Base-by-base conservation (phyloP, 2,888 invertebrate species). In the Volucella bombylans region DNA sequence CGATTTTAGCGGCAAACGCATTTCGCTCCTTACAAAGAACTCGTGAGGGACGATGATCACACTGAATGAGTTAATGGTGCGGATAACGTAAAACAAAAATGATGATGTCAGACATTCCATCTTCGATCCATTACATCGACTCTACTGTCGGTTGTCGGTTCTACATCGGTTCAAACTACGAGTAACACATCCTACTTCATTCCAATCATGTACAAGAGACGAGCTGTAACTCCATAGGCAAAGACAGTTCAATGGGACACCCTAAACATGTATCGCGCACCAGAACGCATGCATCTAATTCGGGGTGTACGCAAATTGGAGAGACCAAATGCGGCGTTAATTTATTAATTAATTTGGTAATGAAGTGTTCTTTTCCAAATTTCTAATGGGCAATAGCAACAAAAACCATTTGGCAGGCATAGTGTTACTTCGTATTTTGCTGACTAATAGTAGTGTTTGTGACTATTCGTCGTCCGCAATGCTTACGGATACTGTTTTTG, bases 341-440 rank as follows among this genome's bases (percentile, higher is more conserved):
- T 80, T 80, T 67, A 73, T 80, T 73, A 80, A 80, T 80, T 73
- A 73, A 80, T 80, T 73, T 74, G 80, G 80, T 80, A 80, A 80
- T 80, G 80, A 80, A 80, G 62, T 74, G 80, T 68, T 74, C 62
- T 50, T 55, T 62, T 31, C 31, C 31, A 11, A 80, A 73, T 54
- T 67, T 62, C 11, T 61, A 72, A 72, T 67, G 52, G 64, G 23
- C 45, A 57, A 39, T 31, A 31, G 31, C 31, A 31, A 31, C 61
- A 52, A 54, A 54, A 62, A 54, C 23, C 61, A 41, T 61, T 67
- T 9, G 67, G 39, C 47, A 23, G 38, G n/a, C 43, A 57, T 50
- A 45, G 65, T 6, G 50, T 59, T 23, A 55, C 41, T 39, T 38
- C 57, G 43, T 14, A 57, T 57, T 64, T 57, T 4, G 71, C 11